Evolutionary conservation across 1,140 invertebrate genomes (phyloP), one percentile per base, ranked within the genome.

Genomic region (Neodiprion pinetum): DNA sequence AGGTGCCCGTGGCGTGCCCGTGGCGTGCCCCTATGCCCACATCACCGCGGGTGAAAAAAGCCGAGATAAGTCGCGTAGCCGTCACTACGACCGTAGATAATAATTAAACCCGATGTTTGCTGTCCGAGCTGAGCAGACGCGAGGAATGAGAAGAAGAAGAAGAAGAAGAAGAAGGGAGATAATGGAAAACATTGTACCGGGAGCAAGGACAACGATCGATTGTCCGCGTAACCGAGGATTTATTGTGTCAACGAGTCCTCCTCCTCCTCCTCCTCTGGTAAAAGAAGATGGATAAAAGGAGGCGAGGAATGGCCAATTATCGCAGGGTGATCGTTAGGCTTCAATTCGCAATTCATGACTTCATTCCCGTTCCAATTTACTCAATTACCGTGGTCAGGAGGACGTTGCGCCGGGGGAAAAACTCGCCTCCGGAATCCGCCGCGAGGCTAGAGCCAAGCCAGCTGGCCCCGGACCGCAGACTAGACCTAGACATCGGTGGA

Each of bases 1-100:
- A 74, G 76, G 75, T 69, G 69, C 61, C 75, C 66, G 75, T 28
- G 70, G 77, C 49, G 70, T 72, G 23, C 71, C 68, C 74, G 76
- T 40, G 70, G 67, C 23, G 71, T 69, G 77, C 79, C 80, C 80
- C 80, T 81, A 81, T 81, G 73, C 80, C 80, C 80, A 78, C 78
- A 81, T 81, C 76, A 74, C 12, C 14, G 61, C 53, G 53, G 53
- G 53, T 61, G 53, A 61, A 61, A 61, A 61, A 14, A 61, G 11
- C 53, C 53, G 53, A 61, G 53, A 61, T 61, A 61, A 61, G 53
- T 61, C 53, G 53, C 53, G 53, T 61, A 17, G 53, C 53, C 53
- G 7, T 61, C 53, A 8, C 53, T 7, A 61, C 53, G 53, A 61
- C 53, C 11, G 7, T 14, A 61, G 53, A 61, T 61, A 61, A 61